Evolutionary conservation across 2,113 vertebrate species (phyloP).

Genomic region (Stercorarius parasiticus): DNA sequence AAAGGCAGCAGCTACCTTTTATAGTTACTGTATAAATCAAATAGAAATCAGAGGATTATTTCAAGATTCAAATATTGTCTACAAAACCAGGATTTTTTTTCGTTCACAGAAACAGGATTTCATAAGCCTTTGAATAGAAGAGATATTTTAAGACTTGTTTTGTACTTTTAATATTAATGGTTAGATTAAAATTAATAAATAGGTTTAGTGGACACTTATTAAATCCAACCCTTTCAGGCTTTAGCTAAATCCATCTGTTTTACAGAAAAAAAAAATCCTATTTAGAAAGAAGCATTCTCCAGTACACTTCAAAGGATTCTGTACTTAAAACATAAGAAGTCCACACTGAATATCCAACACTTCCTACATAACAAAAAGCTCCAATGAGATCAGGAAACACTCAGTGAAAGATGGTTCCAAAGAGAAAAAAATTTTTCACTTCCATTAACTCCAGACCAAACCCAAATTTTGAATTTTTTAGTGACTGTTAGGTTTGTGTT

Average conservation of each 20-base stretch:
- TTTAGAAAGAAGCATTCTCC: not conserved
- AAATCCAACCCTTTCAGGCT: not conserved
- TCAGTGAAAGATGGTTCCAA: not conserved
- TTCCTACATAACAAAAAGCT: conserved; percentile 12
- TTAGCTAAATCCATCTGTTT: not conserved
- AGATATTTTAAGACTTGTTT: not conserved
- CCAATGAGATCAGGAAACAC: not conserved
- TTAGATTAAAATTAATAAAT: not conserved
- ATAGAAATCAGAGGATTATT: not conserved
- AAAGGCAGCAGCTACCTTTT: not conserved
- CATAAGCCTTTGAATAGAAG: not conserved
- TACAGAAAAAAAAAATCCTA: not conserved
- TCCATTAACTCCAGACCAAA: not conserved
- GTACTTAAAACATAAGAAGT: not conserved
- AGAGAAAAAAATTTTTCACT: not conserved
- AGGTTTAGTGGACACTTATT: not conserved
- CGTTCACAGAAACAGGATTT: not conserved
- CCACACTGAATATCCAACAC: not conserved
- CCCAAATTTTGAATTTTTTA: not conserved
- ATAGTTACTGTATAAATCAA: not conserved
- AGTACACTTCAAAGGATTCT: conserved; percentile 3
- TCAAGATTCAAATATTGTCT: not conserved
- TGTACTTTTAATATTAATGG: not conserved
- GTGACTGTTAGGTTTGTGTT: not conserved
- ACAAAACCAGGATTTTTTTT: not conserved